These are phyloP conservation scores for Dicyrtoma fusca DNA, from an alignment of 2,888 invertebrate genomes.

Conservation along the genomic window DNA sequence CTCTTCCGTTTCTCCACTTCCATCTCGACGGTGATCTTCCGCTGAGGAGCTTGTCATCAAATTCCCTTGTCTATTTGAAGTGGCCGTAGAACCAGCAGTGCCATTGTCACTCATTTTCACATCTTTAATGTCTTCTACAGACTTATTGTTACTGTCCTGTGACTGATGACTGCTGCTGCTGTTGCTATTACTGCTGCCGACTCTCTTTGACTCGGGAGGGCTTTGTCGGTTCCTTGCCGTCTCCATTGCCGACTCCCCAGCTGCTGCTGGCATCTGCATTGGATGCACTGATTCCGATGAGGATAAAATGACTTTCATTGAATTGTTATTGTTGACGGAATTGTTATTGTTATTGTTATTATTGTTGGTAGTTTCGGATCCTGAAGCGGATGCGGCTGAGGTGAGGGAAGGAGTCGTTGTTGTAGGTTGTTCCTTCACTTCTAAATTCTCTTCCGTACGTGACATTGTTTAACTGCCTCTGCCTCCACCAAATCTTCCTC, in stretches of 20 bases:
- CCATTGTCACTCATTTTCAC: background rate
- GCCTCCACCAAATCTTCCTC: too few species aligned
- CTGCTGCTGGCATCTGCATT: too few species aligned
- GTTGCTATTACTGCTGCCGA: background rate
- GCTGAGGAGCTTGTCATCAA: conserved; percentile 19
- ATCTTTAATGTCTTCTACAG: conserved; percentile 15
- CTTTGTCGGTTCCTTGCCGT: too few species aligned
- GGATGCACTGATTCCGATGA: too few species aligned
- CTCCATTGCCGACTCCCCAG: too few species aligned
- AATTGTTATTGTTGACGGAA: background rate
- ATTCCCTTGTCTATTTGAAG: background rate
- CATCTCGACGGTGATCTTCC: background rate
- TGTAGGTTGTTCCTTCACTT: conserved; percentile 1
- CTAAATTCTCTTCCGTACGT: background rate
- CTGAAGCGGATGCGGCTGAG: background rate
- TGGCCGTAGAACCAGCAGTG: too few species aligned
- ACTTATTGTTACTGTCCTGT: conserved; percentile 8
- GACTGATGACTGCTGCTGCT: too few species aligned
- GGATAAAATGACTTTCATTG: too few species aligned
- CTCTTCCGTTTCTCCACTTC: conserved; percentile 36
- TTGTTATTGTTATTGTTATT: conserved; percentile 3
- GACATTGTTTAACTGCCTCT: background rate
- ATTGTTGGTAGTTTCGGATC: conserved; percentile 1
- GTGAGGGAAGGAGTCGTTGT: background rate
- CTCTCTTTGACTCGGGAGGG: background rate